A percentile compares a stretch with the other conserved stretches of the same genome.
Conservation (phyloP, 2,113 vertebrate species). For the Ornithorhynchus anatinus region DNA sequence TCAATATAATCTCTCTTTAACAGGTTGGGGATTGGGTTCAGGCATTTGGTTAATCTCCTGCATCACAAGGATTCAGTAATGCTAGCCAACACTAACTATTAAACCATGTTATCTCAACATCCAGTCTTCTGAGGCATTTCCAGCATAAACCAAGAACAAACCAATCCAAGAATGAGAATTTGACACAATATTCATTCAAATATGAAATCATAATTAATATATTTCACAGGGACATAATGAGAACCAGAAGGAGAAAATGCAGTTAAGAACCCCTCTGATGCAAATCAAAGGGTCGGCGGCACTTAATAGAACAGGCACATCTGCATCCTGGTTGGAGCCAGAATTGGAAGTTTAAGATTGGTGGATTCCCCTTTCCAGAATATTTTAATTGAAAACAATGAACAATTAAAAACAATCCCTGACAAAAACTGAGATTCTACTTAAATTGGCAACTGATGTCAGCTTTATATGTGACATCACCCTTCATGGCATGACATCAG, state of each 20-base stretch:
- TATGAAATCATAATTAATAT: not conserved
- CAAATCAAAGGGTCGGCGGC: not conserved
- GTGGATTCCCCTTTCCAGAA: conserved; percentile 21
- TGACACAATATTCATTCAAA: not conserved
- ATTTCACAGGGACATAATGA: not conserved
- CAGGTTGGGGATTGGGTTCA: too few species aligned
- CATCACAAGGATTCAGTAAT: too few species aligned
- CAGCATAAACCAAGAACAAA: not conserved
- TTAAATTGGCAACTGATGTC: not conserved
- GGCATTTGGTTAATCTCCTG: too few species aligned
- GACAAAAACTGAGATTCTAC: not conserved
- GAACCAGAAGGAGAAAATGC: not conserved
- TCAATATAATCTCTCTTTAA: too few species aligned
- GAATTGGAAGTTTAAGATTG: conserved; percentile 34
- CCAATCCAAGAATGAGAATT: not conserved
- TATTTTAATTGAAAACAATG: not conserved
- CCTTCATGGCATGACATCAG: not conserved
- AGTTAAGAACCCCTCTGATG: not conserved
- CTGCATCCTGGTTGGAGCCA: conserved; percentile 6
- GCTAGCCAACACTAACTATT: not conserved
- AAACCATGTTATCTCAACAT: not conserved
- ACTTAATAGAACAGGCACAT: not conserved
- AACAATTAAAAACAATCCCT: not conserved
- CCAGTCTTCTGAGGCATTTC: not conserved
- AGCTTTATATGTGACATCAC: not conserved